These are phyloP conservation scores for Aphelenchoides fujianensis DNA, from an alignment of 1,140 invertebrate species.

Conservation along the genomic window DNA sequence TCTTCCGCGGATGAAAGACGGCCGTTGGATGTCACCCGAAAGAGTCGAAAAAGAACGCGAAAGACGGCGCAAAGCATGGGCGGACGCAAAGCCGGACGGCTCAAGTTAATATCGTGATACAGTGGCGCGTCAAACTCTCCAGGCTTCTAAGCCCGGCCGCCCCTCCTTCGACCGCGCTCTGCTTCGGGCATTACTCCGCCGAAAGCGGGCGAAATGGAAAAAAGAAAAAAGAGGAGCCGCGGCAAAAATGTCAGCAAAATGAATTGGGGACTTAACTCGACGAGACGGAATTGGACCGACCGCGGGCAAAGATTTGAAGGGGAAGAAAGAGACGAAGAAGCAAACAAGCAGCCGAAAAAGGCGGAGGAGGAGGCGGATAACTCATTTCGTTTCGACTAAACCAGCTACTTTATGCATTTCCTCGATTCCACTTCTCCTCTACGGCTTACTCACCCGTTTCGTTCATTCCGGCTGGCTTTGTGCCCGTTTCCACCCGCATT, in stretches of 20 bases:
- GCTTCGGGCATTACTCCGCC: neutral
- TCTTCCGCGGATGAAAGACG: too few relatives aligned
- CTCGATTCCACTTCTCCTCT: neutral
- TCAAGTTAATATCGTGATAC: too few relatives aligned
- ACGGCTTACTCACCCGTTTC: neutral
- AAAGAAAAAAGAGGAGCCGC: too few relatives aligned
- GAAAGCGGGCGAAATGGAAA: neutral
- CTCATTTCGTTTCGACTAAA: constrained; percentile 2
- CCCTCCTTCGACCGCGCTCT: neutral
- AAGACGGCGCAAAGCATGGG: too few relatives aligned
- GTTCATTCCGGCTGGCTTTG: neutral
- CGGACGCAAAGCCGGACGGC: too few relatives aligned
- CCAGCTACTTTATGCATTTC: neutral
- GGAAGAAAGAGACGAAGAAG: too few relatives aligned
- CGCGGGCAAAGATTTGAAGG: neutral
- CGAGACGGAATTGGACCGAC: too few relatives aligned
- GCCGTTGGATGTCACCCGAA: too few relatives aligned
- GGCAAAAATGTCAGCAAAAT: neutral
- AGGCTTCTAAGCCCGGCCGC: too few relatives aligned
- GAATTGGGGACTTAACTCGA: neutral
- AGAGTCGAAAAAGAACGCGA: too few relatives aligned
- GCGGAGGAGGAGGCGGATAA: neutral
- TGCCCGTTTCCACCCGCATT: neutral
- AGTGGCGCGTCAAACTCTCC: neutral
- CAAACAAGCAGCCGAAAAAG: too few relatives aligned